Percentiles rank a stretch among this genome's conserved stretches.
Conservation (phyloP, 2,113 vertebrate genomes). For the Ammodytes marinus region DNA sequence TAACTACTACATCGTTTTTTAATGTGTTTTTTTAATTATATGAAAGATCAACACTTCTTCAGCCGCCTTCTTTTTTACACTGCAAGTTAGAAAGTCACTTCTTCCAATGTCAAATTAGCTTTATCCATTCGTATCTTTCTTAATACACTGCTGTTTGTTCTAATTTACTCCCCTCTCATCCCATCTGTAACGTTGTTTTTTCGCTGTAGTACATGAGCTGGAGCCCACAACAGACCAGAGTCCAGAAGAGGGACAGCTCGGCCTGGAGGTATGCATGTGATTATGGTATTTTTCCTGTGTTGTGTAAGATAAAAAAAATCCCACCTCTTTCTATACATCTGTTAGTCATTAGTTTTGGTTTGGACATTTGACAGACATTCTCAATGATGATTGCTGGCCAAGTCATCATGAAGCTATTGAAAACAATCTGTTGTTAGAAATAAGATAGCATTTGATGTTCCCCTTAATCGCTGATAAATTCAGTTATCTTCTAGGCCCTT, state of each 20-base stretch:
- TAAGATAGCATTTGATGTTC: too few relatives aligned
- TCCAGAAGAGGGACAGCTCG: slow-evolving; percentile 86
- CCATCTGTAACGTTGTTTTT: neutral
- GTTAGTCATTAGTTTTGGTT: too few relatives aligned
- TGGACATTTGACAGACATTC: too few relatives aligned
- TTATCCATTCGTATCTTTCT: neutral
- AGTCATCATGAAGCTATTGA: too few relatives aligned
- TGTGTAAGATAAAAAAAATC: neutral
- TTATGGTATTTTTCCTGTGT: neutral
- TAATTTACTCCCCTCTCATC: neutral
- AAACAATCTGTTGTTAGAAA: too few relatives aligned
- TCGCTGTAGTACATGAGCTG: slow-evolving; percentile 89
- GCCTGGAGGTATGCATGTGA: slow-evolving; percentile 42
- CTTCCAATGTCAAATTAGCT: neutral
- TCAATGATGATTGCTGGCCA: too few relatives aligned
- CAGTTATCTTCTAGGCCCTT: too few relatives aligned
- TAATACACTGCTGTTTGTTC: neutral
- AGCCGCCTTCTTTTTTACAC: neutral
- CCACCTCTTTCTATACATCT: neutral
- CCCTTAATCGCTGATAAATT: too few relatives aligned
- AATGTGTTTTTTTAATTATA: neutral
- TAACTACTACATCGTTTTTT: too few relatives aligned
- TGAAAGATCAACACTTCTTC: neutral
- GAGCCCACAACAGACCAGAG: slow-evolving; percentile 90
- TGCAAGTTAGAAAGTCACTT: neutral